Evolutionary conservation across 2,888 invertebrate genomes (phyloP), one percentile per base, ranked within the genome.

Genomic region (Frankliniella intonsa): DNA sequence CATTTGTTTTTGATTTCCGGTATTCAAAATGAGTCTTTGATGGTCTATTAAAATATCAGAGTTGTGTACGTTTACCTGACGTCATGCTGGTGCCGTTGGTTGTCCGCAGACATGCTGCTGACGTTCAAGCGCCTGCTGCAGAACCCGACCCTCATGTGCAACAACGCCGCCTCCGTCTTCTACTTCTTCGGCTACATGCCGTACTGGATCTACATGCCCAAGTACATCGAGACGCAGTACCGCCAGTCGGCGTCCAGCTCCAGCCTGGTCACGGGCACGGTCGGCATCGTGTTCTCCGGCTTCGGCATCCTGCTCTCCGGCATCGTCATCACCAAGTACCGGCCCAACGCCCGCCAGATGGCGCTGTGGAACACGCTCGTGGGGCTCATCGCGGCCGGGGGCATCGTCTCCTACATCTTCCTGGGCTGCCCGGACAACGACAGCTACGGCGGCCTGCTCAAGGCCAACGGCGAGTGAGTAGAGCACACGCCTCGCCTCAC

Each of bases 171-270:
- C 0, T 91, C 93, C 25, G 92, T 94, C 17, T 93, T 93, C 85
- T 94, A 94, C 85, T 90, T 93, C 83, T 89, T 93, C 86, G 93
- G 93, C 0, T 92, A 92, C 86, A 92, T 92, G 88, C 94, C 94
- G 0, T 94, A 93, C 86, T 94, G 94, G 91, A 93, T 94, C 80
- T 95, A 94, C 86, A 91, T 94, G 87, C 94, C 95, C 0, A 95
- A 95, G 87, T 94, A 94, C 86, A 93, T 95, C 84, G 95, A 95
- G 88, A 94, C 93, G 0, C 94, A 94, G 87, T 95, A 94, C 87
- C 90, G 92, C 82, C 92, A 93, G 85, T 93, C 94, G 10, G 94
- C 95, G 0, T 92, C 94, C 0, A 91, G 91, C 12, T 93, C 95
- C 0, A 94, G 93, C 84, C 89, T 94, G 84, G 92, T 94, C 80